Base-by-base conservation (phyloP, 1,140 invertebrate genomes). In the Tetraneura akinire region DNA sequence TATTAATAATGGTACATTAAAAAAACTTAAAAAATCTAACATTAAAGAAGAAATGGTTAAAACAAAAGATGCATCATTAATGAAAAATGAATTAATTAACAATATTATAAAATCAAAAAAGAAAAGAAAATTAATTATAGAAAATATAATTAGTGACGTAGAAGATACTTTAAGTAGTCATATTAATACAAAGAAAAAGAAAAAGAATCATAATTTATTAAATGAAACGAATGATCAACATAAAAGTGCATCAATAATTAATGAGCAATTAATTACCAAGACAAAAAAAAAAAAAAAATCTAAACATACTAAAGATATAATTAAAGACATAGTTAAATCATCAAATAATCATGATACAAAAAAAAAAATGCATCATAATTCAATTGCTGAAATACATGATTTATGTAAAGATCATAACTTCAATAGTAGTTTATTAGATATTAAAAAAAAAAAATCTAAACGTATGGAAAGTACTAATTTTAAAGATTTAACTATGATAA, bases 371-470 rank as follows among this genome's bases (percentile, higher is more conserved):
- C 1, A 49, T 49, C 42, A 70, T 49, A 5, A 18, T 29, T 16
- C 16, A 16, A 1, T 9, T 21, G 16, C 26, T 47, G 42, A 70
- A 47, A 3, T 14, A 47, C 2, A 26, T 47, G 45, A 49, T 71
- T 4, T 6, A 18, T 51, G 2, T 26, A 18, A 71, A 11, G 29
- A 26, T 70, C 49, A 47, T 18, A 70, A 18, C 10, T 9, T 14
- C 16, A 16, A 26, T 71, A 9, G 10, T 4, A 18, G 16, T 29
- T 18, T 71, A 71, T 11, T 45, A 1, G 16, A 51, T 9, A 16
- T 71, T 29, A 71, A 29, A 6, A 71, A 71, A 23, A 70, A 70
- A 14, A 71, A 51, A 51, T 42, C 60, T 2, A 66, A 45, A 23
- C 64, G 37, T 64, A 42, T 37, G n/a, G 60, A 66, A 3, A 5